phyloP scores from a whole-genome alignment of 2,113 vertebrate species.

The Cyanocitta stelleri region DNA sequence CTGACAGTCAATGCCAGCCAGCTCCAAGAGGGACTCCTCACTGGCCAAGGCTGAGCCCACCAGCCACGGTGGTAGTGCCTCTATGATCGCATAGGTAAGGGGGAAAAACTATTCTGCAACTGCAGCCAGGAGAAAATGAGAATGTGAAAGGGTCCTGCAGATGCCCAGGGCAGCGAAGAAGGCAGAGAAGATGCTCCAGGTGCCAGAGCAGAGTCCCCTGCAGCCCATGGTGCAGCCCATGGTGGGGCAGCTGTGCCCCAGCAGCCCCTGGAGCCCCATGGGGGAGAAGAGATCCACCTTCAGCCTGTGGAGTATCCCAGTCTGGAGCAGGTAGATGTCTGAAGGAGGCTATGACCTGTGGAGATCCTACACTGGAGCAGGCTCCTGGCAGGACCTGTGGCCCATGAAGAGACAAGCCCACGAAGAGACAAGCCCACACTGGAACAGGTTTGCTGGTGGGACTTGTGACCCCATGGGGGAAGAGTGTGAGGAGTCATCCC shows the following conservation, averaged over 20 bases:
- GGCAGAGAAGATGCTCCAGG: neutral
- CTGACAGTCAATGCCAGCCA: accelerated
- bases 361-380: neutral
- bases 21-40: neutral
- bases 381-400: neutral
- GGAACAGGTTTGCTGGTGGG: neutral
- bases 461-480: neutral
- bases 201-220: neutral
- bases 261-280: neutral
- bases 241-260: neutral
- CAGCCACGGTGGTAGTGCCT: neutral
- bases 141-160: neutral
- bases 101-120: neutral
- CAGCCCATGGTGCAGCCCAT: neutral
- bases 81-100: neutral
- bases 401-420: neutral
- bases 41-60: neutral
- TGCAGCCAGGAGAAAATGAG: neutral
- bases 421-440: neutral
- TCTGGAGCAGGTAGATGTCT: accelerated
- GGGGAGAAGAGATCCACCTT: neutral
- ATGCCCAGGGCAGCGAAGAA: neutral
- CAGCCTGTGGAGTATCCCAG: neutral
- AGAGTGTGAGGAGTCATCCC: neutral
- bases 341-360: neutral